Evolutionary conservation across 2,888 invertebrate species (phyloP).

Genomic region (Pharmacophagus antenor): DNA sequence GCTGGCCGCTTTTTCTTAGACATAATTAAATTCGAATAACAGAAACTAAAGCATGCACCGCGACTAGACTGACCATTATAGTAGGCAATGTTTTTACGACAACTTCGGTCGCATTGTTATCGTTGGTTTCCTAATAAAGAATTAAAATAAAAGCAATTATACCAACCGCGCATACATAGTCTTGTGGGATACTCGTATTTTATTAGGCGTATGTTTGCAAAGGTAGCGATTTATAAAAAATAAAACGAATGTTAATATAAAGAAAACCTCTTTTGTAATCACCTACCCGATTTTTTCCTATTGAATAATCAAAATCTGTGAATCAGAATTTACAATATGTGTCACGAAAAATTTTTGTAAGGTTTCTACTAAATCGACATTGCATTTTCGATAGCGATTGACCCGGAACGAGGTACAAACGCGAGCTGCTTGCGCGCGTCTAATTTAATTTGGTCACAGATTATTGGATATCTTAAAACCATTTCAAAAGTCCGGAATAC

Average conservation of each 20-base stretch:
- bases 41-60: conserved; percentile 7
- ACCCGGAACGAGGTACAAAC: too few relatives aligned
- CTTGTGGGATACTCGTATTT: conserved; percentile 16
- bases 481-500: too few relatives aligned
- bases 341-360: too few relatives aligned
- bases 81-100: conserved; percentile 9
- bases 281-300: too few relatives aligned
- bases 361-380: too few relatives aligned
- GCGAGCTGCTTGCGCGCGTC: too few relatives aligned
- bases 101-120: conserved; percentile 17
- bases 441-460: too few relatives aligned
- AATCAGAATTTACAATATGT: too few relatives aligned
- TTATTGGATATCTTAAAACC: too few relatives aligned
- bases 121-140: conserved; percentile 23
- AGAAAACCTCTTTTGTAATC: too few relatives aligned
- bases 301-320: too few relatives aligned
- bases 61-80: conserved; percentile 4
- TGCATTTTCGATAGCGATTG: too few relatives aligned
- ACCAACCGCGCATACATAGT: neutral
- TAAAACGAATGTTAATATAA: neutral
- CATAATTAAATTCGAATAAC: conserved; percentile 19
- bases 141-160: conserved; percentile 17
- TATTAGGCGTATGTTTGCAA: neutral
- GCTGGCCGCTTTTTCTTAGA: conserved; percentile 7
- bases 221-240: neutral